Conservation (phyloP, 1,140 invertebrate genomes). For the Idris sp. region DNA sequence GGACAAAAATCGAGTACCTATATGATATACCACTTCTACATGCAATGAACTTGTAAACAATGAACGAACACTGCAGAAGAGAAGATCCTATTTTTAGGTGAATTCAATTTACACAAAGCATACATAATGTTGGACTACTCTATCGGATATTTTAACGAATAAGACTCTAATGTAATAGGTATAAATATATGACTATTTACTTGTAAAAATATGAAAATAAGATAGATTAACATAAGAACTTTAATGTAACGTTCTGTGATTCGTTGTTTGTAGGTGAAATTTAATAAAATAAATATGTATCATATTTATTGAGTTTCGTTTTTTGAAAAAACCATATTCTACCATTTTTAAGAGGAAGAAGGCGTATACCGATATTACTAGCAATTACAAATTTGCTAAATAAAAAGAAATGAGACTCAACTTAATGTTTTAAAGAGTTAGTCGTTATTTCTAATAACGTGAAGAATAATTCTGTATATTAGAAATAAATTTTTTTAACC, state of each 20-base stretch:
- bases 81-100: constrained; percentile 77
- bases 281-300: constrained; percentile 78
- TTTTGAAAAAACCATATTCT: too few relatives aligned
- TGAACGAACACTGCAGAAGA: constrained; percentile 70
- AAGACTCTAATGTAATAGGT: constrained; percentile 78
- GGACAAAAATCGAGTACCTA: constrained; percentile 73
- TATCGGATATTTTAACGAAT: constrained; percentile 77
- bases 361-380: too few relatives aligned
- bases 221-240: constrained; percentile 77
- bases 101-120: constrained; percentile 75
- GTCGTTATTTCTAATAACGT: too few relatives aligned
- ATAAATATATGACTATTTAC: constrained; percentile 77
- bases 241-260: constrained; percentile 80
- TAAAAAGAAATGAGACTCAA: too few relatives aligned
- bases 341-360: too few relatives aligned
- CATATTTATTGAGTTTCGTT: too few relatives aligned
- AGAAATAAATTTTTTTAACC: too few relatives aligned
- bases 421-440: too few relatives aligned
- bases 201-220: constrained; percentile 76
- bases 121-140: constrained; percentile 75
- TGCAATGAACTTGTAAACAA: constrained; percentile 74
- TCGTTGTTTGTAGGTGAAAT: constrained; percentile 80
- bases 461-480: too few relatives aligned
- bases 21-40: constrained; percentile 72
- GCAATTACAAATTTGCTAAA: too few relatives aligned